A percentile compares a stretch with the other conserved stretches of the same genome.
Evolutionary conservation across 1,140 invertebrate species (phyloP).

Genomic region (Aphelinus certus): DNA sequence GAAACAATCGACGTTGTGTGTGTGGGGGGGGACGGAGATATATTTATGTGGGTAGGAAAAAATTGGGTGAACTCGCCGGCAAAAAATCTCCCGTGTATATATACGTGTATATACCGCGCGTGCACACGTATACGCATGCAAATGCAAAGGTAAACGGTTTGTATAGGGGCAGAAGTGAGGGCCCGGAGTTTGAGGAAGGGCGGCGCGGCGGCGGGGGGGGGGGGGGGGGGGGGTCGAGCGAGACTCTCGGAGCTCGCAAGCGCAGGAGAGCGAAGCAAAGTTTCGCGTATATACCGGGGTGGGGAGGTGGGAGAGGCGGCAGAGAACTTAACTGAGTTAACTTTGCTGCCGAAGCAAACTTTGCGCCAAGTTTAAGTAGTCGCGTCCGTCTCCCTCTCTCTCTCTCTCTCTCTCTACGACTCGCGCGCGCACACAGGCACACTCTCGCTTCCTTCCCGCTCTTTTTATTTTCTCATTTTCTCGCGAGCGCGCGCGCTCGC

Average conservation of each 20-base stretch:
- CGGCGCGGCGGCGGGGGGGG: constrained; percentile 24
- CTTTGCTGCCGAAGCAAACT: constrained; percentile 65
- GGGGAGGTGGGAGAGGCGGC: constrained; percentile 41
- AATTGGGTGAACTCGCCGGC: no score
- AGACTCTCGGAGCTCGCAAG: constrained; percentile 1
- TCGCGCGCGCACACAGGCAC: constrained; percentile 25
- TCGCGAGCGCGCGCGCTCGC: constrained; percentile 3
- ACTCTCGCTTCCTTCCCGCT: constrained; percentile 30
- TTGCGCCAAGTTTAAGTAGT: constrained; percentile 66
- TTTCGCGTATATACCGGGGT: constrained; percentile 53
- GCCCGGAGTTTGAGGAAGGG: neutral
- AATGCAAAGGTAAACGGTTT: constrained; percentile 37
- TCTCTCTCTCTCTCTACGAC: constrained; percentile 24
- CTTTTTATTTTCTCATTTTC: constrained; percentile 28
- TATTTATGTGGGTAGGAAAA: no score
- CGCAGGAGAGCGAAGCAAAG: constrained; percentile 48
- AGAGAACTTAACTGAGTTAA: constrained; percentile 67
- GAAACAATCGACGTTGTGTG: no score
- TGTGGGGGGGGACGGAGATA: no score
- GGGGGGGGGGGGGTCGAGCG: constrained; percentile 36
- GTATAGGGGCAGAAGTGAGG: constrained; percentile 2
- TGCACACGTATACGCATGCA: no score
- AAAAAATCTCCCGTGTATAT: no score
- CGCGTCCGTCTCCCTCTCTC: constrained; percentile 49
- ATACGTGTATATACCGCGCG: no score